A percentile compares a stretch with the other conserved stretches of the same genome.
Conservation (phyloP, 2,113 vertebrate genomes). For the Lepus americanus region DNA sequence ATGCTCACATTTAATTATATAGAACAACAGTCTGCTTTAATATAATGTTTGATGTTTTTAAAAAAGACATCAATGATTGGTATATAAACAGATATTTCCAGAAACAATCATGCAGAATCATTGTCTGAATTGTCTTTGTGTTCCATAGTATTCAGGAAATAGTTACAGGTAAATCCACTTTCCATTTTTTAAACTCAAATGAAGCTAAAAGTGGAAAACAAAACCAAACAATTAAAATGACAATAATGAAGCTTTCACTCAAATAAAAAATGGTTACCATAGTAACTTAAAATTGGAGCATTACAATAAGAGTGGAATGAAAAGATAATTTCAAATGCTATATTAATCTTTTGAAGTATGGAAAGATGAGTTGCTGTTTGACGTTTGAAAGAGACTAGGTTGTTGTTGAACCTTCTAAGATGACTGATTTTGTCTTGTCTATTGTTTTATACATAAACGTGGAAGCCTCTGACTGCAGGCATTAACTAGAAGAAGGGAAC, state of each 20-base stretch:
- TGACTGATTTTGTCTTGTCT: slow-evolving; percentile 63
- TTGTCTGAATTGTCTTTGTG: slow-evolving; percentile 53
- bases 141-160: slow-evolving; percentile 60
- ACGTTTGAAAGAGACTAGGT: slow-evolving; percentile 45
- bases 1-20: slow-evolving; percentile 61
- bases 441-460: slow-evolving; percentile 38
- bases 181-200: slow-evolving; percentile 60
- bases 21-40: slow-evolving; percentile 53
- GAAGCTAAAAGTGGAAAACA: slow-evolving; percentile 63
- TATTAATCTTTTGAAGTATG: slow-evolving; percentile 68
- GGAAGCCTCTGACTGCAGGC: slow-evolving; percentile 1
- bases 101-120: slow-evolving; percentile 48
- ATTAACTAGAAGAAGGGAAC: slow-evolving; percentile 47
- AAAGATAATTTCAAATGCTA: slow-evolving; percentile 71
- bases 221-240: slow-evolving; percentile 72
- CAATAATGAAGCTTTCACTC: slow-evolving; percentile 67
- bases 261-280: slow-evolving; percentile 72
- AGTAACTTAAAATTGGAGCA: slow-evolving; percentile 71
- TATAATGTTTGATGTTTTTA: slow-evolving; percentile 44
- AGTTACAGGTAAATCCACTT: slow-evolving; percentile 57
- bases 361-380: slow-evolving; percentile 51
- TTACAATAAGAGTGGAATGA: slow-evolving; percentile 65
- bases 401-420: slow-evolving; percentile 44
- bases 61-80: slow-evolving; percentile 56
- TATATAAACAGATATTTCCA: slow-evolving; percentile 60